phyloP scores from a whole-genome alignment of 2,888 invertebrate genomes.

The Autographa gamma region DNA sequence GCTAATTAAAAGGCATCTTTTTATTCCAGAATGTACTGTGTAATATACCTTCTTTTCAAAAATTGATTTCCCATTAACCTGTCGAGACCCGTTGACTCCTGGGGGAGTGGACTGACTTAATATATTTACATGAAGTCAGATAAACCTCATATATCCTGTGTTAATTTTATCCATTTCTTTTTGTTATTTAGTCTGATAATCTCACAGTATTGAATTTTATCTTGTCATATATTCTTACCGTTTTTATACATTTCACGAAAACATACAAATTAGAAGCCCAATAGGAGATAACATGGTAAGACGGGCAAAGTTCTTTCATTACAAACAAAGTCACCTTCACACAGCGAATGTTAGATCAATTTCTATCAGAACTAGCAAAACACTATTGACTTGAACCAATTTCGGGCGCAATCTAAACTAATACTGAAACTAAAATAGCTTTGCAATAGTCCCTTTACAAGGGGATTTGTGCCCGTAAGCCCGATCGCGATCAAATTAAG shows the following conservation, averaged over 20 bases:
- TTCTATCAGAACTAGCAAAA: constrained; percentile 13
- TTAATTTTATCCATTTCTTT: no score
- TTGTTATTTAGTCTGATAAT: no score
- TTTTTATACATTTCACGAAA: neutral
- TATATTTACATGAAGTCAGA: no score
- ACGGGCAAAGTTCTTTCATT: constrained; percentile 9
- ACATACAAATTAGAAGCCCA: neutral
- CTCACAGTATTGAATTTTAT: no score
- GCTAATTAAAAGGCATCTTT: neutral
- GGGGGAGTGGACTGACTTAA: no score
- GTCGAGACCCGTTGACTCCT: no score
- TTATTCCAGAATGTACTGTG: neutral
- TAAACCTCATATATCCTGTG: no score
- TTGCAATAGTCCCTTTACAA: constrained; percentile 42
- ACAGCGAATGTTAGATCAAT: constrained; percentile 11
- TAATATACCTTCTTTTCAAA: no score
- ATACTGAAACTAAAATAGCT: constrained; percentile 54
- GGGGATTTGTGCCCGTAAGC: constrained; percentile 43
- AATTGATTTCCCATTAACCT: no score
- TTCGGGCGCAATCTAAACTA: constrained; percentile 30
- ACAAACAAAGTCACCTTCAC: constrained; percentile 4
- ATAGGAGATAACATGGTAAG: neutral
- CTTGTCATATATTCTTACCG: no score
- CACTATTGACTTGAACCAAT: constrained; percentile 12
- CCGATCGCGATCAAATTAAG: constrained; percentile 50